Conservation (phyloP, 1,140 invertebrate genomes). For the Diprion similis region DNA sequence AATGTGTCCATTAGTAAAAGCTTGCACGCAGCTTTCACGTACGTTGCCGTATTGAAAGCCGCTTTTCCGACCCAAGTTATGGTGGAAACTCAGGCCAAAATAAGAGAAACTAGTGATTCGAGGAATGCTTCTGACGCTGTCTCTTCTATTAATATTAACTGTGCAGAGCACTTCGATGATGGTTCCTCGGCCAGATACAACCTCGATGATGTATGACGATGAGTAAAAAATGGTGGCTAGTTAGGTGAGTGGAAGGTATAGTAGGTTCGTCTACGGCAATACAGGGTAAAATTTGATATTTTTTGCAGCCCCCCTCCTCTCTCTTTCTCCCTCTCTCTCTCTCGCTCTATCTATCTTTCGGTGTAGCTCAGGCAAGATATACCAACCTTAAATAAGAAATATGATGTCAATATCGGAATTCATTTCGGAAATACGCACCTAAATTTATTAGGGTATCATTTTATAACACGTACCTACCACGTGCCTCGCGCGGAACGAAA, state of each 20-base stretch:
- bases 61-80: not conserved
- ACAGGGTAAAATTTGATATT: too few species aligned
- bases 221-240: too few species aligned
- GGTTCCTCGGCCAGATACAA: not conserved
- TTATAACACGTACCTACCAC: not conserved
- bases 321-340: too few species aligned
- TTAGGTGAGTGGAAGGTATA: too few species aligned
- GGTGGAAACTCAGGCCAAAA: not conserved
- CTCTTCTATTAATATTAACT: not conserved
- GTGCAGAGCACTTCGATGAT: not conserved
- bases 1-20: constrained; percentile 29
- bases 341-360: not conserved
- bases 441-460: constrained; percentile 13
- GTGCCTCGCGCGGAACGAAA: not conserved
- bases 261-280: too few species aligned
- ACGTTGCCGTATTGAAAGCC: too few species aligned
- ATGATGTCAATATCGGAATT: constrained; percentile 14
- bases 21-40: constrained; percentile 22
- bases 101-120: not conserved
- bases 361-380: not conserved
- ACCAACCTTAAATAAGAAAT: constrained; percentile 12
- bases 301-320: too few species aligned
- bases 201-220: too few species aligned
- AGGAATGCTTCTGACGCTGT: not conserved
- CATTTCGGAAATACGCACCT: constrained; percentile 8